Evolutionary conservation across 1,140 invertebrate genomes (phyloP).

Genomic region (Procambarus virginalis): DNA sequence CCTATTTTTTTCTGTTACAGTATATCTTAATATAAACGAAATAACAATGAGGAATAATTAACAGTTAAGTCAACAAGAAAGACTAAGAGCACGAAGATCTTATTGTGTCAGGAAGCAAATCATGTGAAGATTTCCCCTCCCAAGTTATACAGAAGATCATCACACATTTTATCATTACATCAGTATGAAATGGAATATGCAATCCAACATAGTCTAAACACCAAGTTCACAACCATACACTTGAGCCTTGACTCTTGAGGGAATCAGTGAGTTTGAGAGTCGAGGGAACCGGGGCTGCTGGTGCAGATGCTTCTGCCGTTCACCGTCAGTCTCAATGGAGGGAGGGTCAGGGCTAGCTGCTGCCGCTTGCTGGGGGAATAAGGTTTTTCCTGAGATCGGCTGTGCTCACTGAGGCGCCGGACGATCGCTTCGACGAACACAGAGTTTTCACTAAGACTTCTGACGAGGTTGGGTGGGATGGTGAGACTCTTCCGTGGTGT

Average conservation of each 20-base stretch:
- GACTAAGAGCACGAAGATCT: not conserved
- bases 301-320: not conserved
- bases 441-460: conserved; percentile 49
- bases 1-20: not conserved
- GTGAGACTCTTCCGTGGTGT: not conserved
- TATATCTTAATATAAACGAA: not conserved
- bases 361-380: not conserved
- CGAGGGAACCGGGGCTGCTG: not conserved
- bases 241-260: not conserved
- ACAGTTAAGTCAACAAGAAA: conserved; percentile 5
- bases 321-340: not conserved
- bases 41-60: conserved; percentile 17
- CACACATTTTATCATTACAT: conserved; percentile 10
- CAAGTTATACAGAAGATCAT: not conserved
- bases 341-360: not conserved
- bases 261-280: not conserved
- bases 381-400: conserved; percentile 19
- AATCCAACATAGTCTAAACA: not conserved
- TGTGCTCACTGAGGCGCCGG: conserved; percentile 21
- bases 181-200: conserved; percentile 18
- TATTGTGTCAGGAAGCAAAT: not conserved
- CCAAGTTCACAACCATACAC: conserved; percentile 1
- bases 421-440: conserved; percentile 32
- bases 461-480: conserved; percentile 17
- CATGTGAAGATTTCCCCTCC: not conserved